Percentiles rank a stretch among this genome's conserved stretches.
phyloP scores from a whole-genome alignment of 1,140 invertebrate species.

The Pseudomyrmex flavicornis region DNA sequence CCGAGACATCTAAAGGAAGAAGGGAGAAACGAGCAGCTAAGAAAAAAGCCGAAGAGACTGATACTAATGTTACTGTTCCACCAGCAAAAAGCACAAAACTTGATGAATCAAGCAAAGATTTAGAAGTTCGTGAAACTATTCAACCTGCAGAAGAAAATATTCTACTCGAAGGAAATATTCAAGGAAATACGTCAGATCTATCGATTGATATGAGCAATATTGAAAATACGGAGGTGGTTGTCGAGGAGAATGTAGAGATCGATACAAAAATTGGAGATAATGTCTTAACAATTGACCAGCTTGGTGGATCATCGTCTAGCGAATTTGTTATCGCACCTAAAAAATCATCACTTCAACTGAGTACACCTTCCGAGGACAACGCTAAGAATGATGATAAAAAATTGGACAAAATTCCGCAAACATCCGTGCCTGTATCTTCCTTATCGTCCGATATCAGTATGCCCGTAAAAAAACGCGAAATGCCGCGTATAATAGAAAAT shows the following conservation, averaged over 20 bases:
- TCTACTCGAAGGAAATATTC: no score
- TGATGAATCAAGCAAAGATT: slow-evolving; percentile 6
- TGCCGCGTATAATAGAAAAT: slow-evolving; percentile 83
- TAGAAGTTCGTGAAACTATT: background rate
- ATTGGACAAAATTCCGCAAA: slow-evolving; percentile 66
- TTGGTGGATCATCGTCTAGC: slow-evolving; percentile 28
- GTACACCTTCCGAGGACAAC: slow-evolving; percentile 26
- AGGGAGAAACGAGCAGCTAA: slow-evolving; percentile 53
- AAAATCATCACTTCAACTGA: slow-evolving; percentile 14
- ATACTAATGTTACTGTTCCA: background rate
- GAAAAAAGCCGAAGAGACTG: slow-evolving; percentile 50
- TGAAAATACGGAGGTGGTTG: slow-evolving; percentile 70
- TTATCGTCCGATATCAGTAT: slow-evolving; percentile 70
- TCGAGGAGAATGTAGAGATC: slow-evolving; percentile 66
- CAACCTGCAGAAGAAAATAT: background rate
- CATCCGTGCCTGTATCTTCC: slow-evolving; percentile 68
- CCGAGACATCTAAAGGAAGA: slow-evolving; percentile 56
- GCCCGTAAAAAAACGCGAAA: slow-evolving; percentile 83
- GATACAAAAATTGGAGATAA: slow-evolving; percentile 62
- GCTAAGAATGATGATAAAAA: slow-evolving; percentile 68
- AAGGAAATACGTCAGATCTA: slow-evolving; percentile 49
- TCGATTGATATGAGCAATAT: slow-evolving; percentile 64
- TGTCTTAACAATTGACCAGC: slow-evolving; percentile 36
- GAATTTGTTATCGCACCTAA: slow-evolving; percentile 38
- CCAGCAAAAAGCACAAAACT: slow-evolving; percentile 23